Conservation (phyloP, 1,140 invertebrate species). For the Drosophila bocqueti region DNA sequence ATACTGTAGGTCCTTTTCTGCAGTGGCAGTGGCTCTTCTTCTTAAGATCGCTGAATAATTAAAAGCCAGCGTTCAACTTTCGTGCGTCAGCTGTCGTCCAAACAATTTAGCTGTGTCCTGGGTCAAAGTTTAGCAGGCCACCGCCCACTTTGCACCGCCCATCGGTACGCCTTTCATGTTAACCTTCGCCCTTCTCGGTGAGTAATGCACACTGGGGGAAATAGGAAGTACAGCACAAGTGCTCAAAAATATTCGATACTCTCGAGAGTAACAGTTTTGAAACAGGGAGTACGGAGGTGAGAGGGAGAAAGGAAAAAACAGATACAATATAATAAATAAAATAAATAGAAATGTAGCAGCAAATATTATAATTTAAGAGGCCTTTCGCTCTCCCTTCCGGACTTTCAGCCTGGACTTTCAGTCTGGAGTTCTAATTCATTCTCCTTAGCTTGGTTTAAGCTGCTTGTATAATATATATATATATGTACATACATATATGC, state of each 20-base stretch:
- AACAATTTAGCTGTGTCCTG: conserved; percentile 74
- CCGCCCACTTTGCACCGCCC: conserved; percentile 1
- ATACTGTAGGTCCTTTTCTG: not conserved
- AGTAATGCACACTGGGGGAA: conserved; percentile 21
- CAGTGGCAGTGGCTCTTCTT: conserved; percentile 7
- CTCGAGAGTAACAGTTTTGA: not conserved
- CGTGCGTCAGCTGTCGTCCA: conserved; percentile 71
- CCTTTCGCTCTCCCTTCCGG: too few species aligned
- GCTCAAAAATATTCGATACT: not conserved
- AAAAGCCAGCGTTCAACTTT: conserved; percentile 71
- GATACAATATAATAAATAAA: too few species aligned
- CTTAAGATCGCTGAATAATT: conserved; percentile 76
- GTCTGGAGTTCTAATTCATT: too few species aligned
- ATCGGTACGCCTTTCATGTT: not conserved
- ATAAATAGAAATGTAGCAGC: too few species aligned
- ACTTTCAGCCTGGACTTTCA: too few species aligned
- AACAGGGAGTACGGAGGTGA: not conserved
- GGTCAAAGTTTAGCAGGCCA: conserved; percentile 75
- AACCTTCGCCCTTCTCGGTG: conserved; percentile 40
- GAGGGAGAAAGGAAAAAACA: not conserved
- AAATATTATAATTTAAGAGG: too few species aligned
- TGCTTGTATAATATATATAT: too few species aligned
- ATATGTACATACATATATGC: too few species aligned
- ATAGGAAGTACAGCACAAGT: not conserved
- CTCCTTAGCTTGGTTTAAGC: too few species aligned